These are phyloP conservation scores for Syrista parreyssii DNA, from an alignment of 2,888 invertebrate genomes.

Conservation along the genomic window DNA sequence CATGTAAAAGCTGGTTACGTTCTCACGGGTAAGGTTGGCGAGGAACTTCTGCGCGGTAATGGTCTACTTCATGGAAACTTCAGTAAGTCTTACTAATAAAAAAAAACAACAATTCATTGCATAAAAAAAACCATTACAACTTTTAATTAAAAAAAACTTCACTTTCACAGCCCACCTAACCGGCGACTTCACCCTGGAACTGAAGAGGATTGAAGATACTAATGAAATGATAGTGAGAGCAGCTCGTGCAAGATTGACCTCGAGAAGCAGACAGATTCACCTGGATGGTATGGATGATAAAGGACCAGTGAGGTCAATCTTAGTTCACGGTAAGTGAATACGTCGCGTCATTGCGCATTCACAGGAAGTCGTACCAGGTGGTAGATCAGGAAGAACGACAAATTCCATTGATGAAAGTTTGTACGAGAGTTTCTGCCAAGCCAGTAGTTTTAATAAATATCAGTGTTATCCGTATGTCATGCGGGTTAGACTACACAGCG, in stretches of 20 bases:
- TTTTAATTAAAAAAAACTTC: background rate
- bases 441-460: background rate
- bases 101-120: background rate
- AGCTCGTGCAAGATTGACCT: constrained; percentile 54
- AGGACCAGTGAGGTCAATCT: constrained; percentile 53
- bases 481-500: background rate
- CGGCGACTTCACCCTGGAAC: constrained; percentile 60
- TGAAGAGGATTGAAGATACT: constrained; percentile 51
- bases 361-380: background rate
- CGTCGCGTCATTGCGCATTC: background rate
- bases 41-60: constrained; percentile 52
- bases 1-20: constrained; percentile 53
- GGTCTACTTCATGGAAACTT: constrained; percentile 56
- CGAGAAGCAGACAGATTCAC: constrained; percentile 44
- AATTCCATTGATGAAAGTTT: constrained; percentile 32
- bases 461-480: background rate
- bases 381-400: constrained; percentile 3
- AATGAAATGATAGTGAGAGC: constrained; percentile 56
- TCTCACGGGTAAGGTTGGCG: constrained; percentile 57
- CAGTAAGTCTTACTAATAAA: constrained; percentile 45
- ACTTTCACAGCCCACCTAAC: constrained; percentile 47
- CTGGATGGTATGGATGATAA: constrained; percentile 59
- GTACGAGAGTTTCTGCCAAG: background rate
- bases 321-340: constrained; percentile 49
- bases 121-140: background rate